Conservation (phyloP, 1,140 invertebrate species). For the Bombus haemorrhoidalis region DNA sequence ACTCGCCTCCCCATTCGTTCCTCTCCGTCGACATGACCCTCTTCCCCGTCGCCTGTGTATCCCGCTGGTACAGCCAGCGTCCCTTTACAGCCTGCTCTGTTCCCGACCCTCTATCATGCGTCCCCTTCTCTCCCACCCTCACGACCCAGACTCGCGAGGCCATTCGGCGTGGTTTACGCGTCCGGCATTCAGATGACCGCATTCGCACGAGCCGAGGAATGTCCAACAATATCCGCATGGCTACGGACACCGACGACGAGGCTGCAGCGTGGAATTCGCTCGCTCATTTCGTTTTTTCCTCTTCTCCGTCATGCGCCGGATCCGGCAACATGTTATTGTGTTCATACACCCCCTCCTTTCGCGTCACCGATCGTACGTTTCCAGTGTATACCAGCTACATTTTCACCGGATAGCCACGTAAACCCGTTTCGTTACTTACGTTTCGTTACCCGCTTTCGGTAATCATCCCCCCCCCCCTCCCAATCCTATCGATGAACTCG, state of each 20-base stretch:
- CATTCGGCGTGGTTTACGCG: constrained; percentile 81
- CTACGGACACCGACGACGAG: constrained; percentile 75
- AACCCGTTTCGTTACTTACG: background rate
- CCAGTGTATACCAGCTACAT: constrained; percentile 42
- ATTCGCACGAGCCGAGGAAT: constrained; percentile 81
- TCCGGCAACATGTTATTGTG: constrained; percentile 55
- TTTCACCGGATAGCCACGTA: constrained; percentile 40
- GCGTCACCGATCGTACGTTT: constrained; percentile 52
- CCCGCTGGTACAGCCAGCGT: constrained; percentile 31
- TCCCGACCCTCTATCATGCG: constrained; percentile 51
- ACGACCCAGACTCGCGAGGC: constrained; percentile 74
- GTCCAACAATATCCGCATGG: constrained; percentile 80
- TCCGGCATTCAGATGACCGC: constrained; percentile 81
- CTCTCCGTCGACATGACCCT: constrained; percentile 26
- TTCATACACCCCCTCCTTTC: constrained; percentile 25
- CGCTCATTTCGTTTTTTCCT: constrained; percentile 70
- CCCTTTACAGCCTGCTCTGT: constrained; percentile 53
- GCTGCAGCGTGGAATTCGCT: constrained; percentile 76
- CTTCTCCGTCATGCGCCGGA: constrained; percentile 43
- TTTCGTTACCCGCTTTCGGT: constrained; percentile 41
- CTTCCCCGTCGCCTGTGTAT: constrained; percentile 51
- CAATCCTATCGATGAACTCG: constrained; percentile 57
- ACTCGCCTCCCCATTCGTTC: constrained; percentile 42
- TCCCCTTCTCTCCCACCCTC: constrained; percentile 46
- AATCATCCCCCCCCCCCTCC: constrained; percentile 10